phyloP scores from a whole-genome alignment of 2,113 vertebrate species.

The Thalassoma bifasciatum region DNA sequence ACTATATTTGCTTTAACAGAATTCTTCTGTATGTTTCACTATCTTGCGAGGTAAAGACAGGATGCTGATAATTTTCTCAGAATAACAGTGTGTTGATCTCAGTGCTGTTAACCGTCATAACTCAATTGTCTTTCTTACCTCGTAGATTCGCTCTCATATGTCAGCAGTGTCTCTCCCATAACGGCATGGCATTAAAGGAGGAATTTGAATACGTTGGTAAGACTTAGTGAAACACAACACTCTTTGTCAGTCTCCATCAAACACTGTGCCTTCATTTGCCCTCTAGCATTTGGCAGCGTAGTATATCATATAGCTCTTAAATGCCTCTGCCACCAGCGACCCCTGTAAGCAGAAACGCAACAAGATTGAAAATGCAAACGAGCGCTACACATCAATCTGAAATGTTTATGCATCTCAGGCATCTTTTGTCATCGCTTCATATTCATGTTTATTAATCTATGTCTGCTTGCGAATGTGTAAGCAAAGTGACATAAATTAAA shows the following conservation, averaged over 20 bases:
- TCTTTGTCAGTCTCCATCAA: slow-evolving; percentile 79
- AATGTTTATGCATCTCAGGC: slow-evolving; percentile 76
- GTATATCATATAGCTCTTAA: slow-evolving; percentile 83
- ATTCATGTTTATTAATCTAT: slow-evolving; percentile 78
- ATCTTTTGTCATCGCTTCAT: slow-evolving; percentile 66
- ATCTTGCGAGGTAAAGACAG: too few species aligned
- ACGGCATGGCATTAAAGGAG: slow-evolving; percentile 99
- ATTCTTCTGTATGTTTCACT: too few species aligned
- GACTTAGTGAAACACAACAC: slow-evolving; percentile 75
- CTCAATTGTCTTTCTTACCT: slow-evolving; percentile 58
- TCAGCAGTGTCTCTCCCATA: slow-evolving; percentile 98
- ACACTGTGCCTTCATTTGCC: slow-evolving; percentile 77
- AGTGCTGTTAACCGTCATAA: slow-evolving; percentile 26
- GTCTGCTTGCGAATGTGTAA: slow-evolving; percentile 49
- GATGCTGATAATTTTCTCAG: neutral
- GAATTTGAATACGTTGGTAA: slow-evolving; percentile 99
- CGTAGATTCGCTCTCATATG: slow-evolving; percentile 97
- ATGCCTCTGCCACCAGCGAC: slow-evolving; percentile 72
- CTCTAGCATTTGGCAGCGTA: slow-evolving; percentile 79
- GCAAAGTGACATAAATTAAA: slow-evolving; percentile 43
- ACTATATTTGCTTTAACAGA: too few species aligned
- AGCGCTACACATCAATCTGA: slow-evolving; percentile 72
- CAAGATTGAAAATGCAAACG: slow-evolving; percentile 81
- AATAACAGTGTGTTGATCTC: neutral
- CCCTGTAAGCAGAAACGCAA: slow-evolving; percentile 75